Conservation (phyloP, 2,113 vertebrate genomes). For the Calyptomena viridis region DNA sequence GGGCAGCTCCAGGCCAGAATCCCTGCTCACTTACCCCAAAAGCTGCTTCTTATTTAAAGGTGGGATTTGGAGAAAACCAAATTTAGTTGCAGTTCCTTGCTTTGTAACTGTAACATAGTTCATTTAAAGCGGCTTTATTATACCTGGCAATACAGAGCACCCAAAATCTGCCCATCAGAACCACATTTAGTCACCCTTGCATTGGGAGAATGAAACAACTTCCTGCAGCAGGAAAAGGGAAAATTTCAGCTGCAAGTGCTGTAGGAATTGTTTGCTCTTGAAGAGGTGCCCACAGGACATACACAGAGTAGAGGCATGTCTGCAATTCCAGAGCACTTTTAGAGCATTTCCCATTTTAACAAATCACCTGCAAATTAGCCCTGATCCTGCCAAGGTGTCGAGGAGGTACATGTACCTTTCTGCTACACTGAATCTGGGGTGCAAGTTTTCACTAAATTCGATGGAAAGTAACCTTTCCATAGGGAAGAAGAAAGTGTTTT, state of each 20-base stretch:
- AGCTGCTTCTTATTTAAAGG: not conserved
- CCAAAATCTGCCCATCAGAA: not conserved
- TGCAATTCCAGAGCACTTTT: not conserved
- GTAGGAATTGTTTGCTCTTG: not conserved
- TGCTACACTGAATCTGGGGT: not conserved
- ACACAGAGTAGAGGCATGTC: not conserved
- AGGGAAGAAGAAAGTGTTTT: not conserved
- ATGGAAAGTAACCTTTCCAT: not conserved
- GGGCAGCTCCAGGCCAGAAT: not conserved
- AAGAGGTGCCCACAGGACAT: not conserved
- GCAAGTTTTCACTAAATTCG: not conserved
- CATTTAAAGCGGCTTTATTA: not conserved
- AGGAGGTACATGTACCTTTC: not conserved
- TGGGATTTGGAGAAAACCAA: not conserved
- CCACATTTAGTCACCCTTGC: not conserved
- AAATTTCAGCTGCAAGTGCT: not conserved
- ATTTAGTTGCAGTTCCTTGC: not conserved
- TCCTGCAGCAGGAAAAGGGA: not conserved
- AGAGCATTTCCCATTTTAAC: not conserved
- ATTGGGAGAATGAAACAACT: not conserved
- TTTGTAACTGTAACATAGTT: not conserved
- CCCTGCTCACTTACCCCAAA: not conserved
- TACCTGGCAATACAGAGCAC: not conserved
- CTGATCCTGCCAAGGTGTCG: not conserved
- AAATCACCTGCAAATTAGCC: not conserved